phyloP scores from a whole-genome alignment of 2,113 vertebrate genomes.

The Menidia beryllina region DNA sequence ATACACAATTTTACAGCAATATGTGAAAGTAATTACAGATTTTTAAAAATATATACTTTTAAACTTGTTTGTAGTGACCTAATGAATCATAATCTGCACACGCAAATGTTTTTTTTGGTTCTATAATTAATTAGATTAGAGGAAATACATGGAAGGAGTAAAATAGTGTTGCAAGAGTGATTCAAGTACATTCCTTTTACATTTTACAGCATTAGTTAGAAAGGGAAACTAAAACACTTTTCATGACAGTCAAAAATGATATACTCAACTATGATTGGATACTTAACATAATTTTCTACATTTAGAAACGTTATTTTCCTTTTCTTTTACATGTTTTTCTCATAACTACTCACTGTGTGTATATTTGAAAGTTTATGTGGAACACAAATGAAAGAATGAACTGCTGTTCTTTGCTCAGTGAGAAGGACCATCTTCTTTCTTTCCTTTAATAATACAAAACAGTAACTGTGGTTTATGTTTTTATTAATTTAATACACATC shows the following conservation, averaged over 20 bases:
- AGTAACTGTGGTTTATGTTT: slow-evolving; percentile 21
- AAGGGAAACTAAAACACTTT: not conserved
- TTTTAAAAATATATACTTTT: not conserved
- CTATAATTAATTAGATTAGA: too few relatives aligned
- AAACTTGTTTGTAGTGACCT: not conserved
- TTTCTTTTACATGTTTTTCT: not conserved
- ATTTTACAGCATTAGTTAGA: not conserved
- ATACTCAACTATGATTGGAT: not conserved
- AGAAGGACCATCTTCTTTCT: too few relatives aligned
- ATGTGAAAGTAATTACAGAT: not conserved
- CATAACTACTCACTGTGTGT: too few relatives aligned
- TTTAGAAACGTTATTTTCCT: not conserved
- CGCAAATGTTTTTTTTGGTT: too few relatives aligned
- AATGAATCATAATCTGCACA: not conserved
- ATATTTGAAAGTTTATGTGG: too few relatives aligned
- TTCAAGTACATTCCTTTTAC: too few relatives aligned
- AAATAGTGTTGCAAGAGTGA: too few relatives aligned
- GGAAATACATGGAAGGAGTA: too few relatives aligned
- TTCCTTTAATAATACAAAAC: not conserved
- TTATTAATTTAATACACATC: slow-evolving; percentile 8
- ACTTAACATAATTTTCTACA: not conserved
- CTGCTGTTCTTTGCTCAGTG: too few relatives aligned
- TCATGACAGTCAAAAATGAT: not conserved
- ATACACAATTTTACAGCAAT: not conserved
- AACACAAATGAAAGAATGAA: too few relatives aligned